These are phyloP conservation scores for Pachypsylla venusta DNA, from an alignment of 1,140 invertebrate species.

Conservation along the genomic window DNA sequence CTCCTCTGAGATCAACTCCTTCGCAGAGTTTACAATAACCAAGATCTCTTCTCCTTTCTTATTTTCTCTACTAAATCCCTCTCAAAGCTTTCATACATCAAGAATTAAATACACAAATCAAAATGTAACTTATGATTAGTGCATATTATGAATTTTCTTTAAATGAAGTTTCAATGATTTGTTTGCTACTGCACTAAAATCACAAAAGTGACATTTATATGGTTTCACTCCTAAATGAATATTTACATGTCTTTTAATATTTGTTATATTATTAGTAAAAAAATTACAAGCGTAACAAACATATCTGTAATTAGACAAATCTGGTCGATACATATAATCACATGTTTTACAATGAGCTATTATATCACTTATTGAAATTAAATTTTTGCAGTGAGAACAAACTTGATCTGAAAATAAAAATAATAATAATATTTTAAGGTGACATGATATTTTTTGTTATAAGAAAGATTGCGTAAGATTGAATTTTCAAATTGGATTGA, in stretches of 20 bases:
- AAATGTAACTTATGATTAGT: no score
- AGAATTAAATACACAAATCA: no score
- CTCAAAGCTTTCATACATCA: no score
- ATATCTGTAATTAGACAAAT: background rate
- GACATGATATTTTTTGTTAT: no score
- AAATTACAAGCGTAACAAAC: background rate
- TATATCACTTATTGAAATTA: background rate
- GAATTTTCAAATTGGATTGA: no score
- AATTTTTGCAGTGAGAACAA: background rate
- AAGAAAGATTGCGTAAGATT: no score
- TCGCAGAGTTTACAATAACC: no score
- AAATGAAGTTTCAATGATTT: background rate
- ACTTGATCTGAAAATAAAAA: background rate
- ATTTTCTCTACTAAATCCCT: no score
- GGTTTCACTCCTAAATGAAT: conserved; percentile 1
- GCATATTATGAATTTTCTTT: no score
- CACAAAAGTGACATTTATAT: background rate
- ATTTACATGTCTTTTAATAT: background rate
- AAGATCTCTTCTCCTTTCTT: no score
- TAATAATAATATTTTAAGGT: no score
- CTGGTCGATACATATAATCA: background rate
- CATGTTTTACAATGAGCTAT: background rate
- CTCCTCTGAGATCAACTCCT: no score
- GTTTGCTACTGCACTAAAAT: background rate
- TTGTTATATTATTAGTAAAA: background rate